Base-by-base conservation (phyloP, 2,113 vertebrate genomes). In the Macquaria australasica region DNA sequence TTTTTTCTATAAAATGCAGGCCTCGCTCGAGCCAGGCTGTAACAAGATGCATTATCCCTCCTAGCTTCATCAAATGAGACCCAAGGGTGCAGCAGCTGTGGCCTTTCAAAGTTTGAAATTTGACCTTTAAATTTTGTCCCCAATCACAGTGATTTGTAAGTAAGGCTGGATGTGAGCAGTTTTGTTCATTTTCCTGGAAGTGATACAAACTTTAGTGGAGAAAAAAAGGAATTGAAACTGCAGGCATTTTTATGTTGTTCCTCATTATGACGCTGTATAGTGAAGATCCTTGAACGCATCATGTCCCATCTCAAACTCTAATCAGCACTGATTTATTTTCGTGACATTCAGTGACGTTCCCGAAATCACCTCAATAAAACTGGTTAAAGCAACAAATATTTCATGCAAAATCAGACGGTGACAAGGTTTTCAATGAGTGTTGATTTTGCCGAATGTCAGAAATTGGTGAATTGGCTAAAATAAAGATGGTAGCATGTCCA, bases 81-180 rank as follows among this genome's bases (percentile, higher is more conserved):
- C 55, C 3, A 12, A 14, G 25, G 51, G 28, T 68, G 66, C 71
- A 76, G 56, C 85, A 82, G 76, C 72, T 70, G 55, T 77, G 75
- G 62, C 88, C 73, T 87, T 86, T 85, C 66, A 79, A 39, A 55
- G 75, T 73, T 79, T 48, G 6, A 74, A 59, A 74, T 59, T 15
- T 85, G 79, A 88, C 58, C 77, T 86, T 83, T 71, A 68, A 4
- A 78, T 77, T 69, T 70, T 11, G 66, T 69, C 66, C 53, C 73
- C 39, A 58, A 63, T 79, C 82, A 80, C 53, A 67, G 48, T 5
- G 6, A 64, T 84, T 77, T 69, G 34, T 58, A 8, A 80, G 73
- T 53, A 11, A 66, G 21, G 28, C 45, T 50, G 34, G 53, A 66
- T 28, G n/a, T 60, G 56, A 77, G 50, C 5, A 1, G 1, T 16